Evolutionary conservation across 2,113 vertebrate species (phyloP).

Genomic region (Xenopus laevis): DNA sequence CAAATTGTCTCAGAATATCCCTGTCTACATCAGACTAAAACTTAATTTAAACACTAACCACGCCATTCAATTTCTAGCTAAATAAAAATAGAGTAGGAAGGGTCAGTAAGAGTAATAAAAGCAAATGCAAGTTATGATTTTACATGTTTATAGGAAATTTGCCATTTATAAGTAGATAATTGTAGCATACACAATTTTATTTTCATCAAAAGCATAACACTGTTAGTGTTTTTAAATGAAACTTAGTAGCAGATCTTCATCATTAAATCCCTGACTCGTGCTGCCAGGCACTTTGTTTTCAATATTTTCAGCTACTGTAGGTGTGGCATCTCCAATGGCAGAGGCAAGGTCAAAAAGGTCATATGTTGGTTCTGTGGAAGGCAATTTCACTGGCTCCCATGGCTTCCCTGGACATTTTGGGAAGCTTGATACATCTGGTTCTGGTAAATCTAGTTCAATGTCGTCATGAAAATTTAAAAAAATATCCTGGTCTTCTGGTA

Average conservation of each 20-base stretch:
- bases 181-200: no score
- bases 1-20: no score
- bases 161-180: no score
- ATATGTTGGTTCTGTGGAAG: slow-evolving; percentile 4
- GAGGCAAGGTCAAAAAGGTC: not conserved
- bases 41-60: no score
- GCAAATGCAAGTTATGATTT: no score
- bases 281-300: not conserved
- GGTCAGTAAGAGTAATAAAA: no score
- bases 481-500: slow-evolving; percentile 36
- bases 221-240: no score
- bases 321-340: not conserved
- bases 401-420: slow-evolving; percentile 79
- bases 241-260: slow-evolving; percentile 48
- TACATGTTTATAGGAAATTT: no score
- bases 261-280: slow-evolving; percentile 5
- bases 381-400: slow-evolving; percentile 66
- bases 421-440: slow-evolving; percentile 40
- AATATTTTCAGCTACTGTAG: not conserved
- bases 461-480: slow-evolving; percentile 35
- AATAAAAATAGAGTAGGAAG: no score
- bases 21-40: no score
- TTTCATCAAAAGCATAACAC: no score
- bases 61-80: no score
- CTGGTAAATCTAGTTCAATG: slow-evolving; percentile 50